Base-by-base conservation (phyloP, 2,888 invertebrate species). In the Lasioglossum malachurum region DNA sequence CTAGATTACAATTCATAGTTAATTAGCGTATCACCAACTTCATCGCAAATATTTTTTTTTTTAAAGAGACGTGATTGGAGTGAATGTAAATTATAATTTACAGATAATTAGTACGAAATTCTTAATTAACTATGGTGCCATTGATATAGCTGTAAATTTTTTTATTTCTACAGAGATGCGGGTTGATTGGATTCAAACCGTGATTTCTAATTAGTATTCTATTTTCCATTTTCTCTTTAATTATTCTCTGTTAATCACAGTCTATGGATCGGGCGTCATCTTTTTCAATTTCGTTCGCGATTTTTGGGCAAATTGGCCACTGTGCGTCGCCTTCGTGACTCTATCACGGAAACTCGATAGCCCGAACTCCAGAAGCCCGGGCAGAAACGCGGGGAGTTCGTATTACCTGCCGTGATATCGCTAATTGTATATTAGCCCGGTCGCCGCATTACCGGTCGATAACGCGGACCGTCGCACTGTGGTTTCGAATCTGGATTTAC, bases 361-460 rank as follows among this genome's bases (percentile, higher is more conserved):
- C 53, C 49, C 38, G 53, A 75, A 35, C n/a, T 75, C 19, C 38
- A 41, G 84, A 78, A 75, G 72, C 71, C 69, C 27, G 64, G 35
- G 16, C 75, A 31, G 53, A 76, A 57, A 76, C 27, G 72, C 64
- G 27, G 31, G 14, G 49, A 27, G 81, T 80, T 80, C 77, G 86
- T 75, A 86, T 86, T 80, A 75, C 86, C 35, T 53, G 27, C 27
- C 71, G 81, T 67, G 86, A 81, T 86, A 86, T 86, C 75, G 81
- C 75, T 86, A 86, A 86, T 86, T 86, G 86, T 86, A 73, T 75
- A 86, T 81, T 86, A 81, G 80, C 75, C 57, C 67, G 76, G 81
- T 75, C 67, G 78, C 80, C 80, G 75, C 78, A 77, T 87, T 89
- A 82, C 87, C 82, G 87, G 87, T 78, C 79, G 78, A 76, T 80